Evolutionary conservation across 2,113 vertebrate genomes (phyloP).

Genomic region (Lanius collurio): DNA sequence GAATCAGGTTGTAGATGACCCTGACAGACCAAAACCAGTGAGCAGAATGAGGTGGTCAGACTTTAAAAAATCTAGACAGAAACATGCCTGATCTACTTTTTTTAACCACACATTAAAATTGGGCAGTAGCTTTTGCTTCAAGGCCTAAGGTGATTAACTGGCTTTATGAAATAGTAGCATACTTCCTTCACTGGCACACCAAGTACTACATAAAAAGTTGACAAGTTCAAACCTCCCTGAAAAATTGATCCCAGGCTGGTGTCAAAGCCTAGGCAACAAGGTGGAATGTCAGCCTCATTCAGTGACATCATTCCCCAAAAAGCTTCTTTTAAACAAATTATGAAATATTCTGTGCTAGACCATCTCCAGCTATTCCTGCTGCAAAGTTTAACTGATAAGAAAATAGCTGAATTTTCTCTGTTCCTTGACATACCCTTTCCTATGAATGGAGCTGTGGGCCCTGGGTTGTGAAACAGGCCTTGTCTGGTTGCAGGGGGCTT

Average conservation of each 20-base stretch:
- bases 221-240: not conserved
- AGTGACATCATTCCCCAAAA: not conserved
- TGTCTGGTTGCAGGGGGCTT: not conserved
- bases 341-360: not conserved
- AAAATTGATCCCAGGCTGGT: not conserved
- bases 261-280: not conserved
- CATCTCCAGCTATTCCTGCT: not conserved
- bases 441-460: not conserved
- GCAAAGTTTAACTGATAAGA: not conserved
- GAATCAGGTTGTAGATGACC: not conserved
- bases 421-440: not conserved
- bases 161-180: not conserved
- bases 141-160: not conserved
- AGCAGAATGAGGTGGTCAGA: not conserved
- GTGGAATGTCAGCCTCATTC: not conserved
- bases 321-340: not conserved
- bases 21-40: not conserved
- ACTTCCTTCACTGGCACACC: not conserved
- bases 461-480: not conserved
- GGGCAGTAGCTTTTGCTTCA: not conserved
- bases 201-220: not conserved
- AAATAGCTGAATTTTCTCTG: not conserved
- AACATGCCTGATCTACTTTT: rapidly evolving
- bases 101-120: not conserved
- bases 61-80: not conserved